These are phyloP conservation scores for Drusus annulatus DNA, from an alignment of 1,140 invertebrate species.

Conservation along the genomic window DNA sequence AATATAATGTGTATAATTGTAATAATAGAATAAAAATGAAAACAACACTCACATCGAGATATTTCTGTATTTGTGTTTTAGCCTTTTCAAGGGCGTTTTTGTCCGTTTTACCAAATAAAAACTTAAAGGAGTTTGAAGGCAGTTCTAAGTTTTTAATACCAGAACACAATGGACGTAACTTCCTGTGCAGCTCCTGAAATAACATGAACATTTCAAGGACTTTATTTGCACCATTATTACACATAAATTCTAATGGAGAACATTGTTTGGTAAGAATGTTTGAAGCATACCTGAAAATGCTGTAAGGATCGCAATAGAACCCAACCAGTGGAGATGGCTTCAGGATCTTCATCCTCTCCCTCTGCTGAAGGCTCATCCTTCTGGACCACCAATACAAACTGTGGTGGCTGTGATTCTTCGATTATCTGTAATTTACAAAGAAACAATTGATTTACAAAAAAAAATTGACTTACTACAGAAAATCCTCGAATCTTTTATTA, in stretches of 20 bases:
- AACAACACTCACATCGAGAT: slow-evolving; percentile 81
- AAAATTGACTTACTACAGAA: too few relatives aligned
- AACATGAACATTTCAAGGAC: too few relatives aligned
- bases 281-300: slow-evolving; percentile 78
- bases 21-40: neutral
- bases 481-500: too few relatives aligned
- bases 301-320: slow-evolving; percentile 85
- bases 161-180: slow-evolving; percentile 85
- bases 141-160: slow-evolving; percentile 86
- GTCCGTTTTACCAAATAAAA: slow-evolving; percentile 85
- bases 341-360: slow-evolving; percentile 70
- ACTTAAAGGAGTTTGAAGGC: slow-evolving; percentile 84
- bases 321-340: slow-evolving; percentile 85
- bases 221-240: too few relatives aligned
- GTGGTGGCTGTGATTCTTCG: slow-evolving; percentile 84
- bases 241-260: too few relatives aligned
- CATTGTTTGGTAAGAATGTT: too few relatives aligned
- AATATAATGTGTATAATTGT: neutral
- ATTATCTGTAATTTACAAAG: slow-evolving; percentile 70
- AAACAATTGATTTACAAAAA: too few relatives aligned
- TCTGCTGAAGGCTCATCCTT: slow-evolving; percentile 75
- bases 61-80: slow-evolving; percentile 87
- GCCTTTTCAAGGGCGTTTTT: slow-evolving; percentile 85
- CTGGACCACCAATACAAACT: slow-evolving; percentile 88
- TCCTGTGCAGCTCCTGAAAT: slow-evolving; percentile 83